A percentile compares a stretch with the other conserved stretches of the same genome.
Evolutionary conservation across 1,140 invertebrate genomes (phyloP).

Genomic region (Cydia pomonella): DNA sequence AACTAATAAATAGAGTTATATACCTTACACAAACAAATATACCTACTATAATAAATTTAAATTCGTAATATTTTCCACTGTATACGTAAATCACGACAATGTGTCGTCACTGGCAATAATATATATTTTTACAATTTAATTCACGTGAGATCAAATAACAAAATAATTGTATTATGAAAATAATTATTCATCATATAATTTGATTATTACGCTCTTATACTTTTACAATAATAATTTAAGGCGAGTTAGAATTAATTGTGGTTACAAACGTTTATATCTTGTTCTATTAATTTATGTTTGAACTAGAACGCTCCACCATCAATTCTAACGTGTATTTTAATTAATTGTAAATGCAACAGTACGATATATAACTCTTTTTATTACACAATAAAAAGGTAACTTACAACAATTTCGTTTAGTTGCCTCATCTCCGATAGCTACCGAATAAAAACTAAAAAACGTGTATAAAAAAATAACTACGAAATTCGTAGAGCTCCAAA

Average conservation of each 20-base stretch:
- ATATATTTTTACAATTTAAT: not conserved
- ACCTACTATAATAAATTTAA: not conserved
- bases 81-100: not conserved
- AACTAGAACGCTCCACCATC: too few species aligned
- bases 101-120: slow-evolving; percentile 1
- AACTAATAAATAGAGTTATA: not conserved
- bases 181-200: not conserved
- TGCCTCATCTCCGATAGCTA: slow-evolving; percentile 34
- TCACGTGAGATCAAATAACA: not conserved
- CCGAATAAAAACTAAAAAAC: slow-evolving; percentile 35
- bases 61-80: slow-evolving; percentile 5
- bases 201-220: not conserved
- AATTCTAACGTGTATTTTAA: too few species aligned
- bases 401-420: slow-evolving; percentile 35
- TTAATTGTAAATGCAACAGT: not conserved
- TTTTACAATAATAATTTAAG: not conserved
- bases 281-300: too few species aligned
- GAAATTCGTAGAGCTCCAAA: slow-evolving; percentile 34
- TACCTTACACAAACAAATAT: not conserved
- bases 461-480: slow-evolving; percentile 30
- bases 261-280: too few species aligned
- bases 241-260: too few species aligned
- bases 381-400: slow-evolving; percentile 41
- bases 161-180: not conserved
- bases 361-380: slow-evolving; percentile 30